Evolutionary conservation across 2,888 invertebrate species (phyloP).

Genomic region (Cryptocephalus primarius): DNA sequence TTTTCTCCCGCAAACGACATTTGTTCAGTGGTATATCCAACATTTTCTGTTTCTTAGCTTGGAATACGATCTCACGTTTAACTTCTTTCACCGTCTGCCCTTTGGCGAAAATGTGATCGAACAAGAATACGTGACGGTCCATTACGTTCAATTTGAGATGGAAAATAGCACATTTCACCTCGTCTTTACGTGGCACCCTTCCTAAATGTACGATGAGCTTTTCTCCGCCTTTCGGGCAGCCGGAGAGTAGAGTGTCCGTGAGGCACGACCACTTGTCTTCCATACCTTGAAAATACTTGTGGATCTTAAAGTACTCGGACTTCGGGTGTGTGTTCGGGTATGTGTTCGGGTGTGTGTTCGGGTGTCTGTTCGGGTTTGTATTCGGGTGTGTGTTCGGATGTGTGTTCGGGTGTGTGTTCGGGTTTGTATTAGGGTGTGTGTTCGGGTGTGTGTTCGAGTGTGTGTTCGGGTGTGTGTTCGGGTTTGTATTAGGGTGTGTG

Average conservation of each 20-base stretch:
- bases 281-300: slow-evolving; percentile 34
- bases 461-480: no score
- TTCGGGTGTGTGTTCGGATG: no score
- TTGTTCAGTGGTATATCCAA: slow-evolving; percentile 51
- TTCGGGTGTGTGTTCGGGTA: no score
- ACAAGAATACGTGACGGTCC: slow-evolving; percentile 33
- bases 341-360: no score
- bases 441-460: no score
- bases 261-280: slow-evolving; percentile 40
- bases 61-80: slow-evolving; percentile 53
- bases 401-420: no score
- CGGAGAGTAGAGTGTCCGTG: slow-evolving; percentile 40
- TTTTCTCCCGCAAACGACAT: slow-evolving; percentile 57
- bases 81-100: slow-evolving; percentile 52
- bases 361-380: no score
- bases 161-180: slow-evolving; percentile 50
- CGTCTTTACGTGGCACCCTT: slow-evolving; percentile 51
- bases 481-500: no score
- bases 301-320: slow-evolving; percentile 55
- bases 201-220: slow-evolving; percentile 53
- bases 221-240: slow-evolving; percentile 46
- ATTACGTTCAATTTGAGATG: slow-evolving; percentile 40
- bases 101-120: slow-evolving; percentile 47
- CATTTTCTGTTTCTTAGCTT: slow-evolving; percentile 46
- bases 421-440: no score